These are phyloP conservation scores for Oceanodroma leucorhoa DNA, from an alignment of 2,797 vertebrate genomes.

Conservation along the genomic window DNA sequence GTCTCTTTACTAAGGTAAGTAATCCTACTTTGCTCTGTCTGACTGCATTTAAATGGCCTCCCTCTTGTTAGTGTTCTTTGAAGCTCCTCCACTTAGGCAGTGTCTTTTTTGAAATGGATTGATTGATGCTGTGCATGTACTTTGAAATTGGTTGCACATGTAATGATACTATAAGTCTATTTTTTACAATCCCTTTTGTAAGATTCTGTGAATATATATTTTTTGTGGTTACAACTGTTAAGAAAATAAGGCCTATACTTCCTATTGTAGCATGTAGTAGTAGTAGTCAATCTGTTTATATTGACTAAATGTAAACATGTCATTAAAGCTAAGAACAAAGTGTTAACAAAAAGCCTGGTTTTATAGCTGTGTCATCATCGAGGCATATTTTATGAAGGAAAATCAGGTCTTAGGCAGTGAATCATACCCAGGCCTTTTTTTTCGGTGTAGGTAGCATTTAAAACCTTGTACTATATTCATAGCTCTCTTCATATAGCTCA, in stretches of 20 bases:
- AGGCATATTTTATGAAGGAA: neutral
- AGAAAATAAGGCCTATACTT: neutral
- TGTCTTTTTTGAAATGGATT: neutral
- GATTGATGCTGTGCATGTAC: neutral
- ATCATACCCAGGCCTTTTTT: neutral
- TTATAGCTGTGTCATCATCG: neutral
- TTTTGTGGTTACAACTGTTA: neutral
- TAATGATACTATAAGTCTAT: neutral
- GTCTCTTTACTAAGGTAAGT: neutral
- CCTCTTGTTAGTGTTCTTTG: neutral
- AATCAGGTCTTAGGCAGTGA: neutral
- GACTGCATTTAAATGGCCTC: neutral
- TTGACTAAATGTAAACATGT: neutral
- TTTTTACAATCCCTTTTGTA: neutral
- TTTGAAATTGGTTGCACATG: neutral
- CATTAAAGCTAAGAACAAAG: neutral
- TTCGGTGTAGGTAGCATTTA: neutral
- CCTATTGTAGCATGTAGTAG: neutral
- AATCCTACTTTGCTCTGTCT: neutral
- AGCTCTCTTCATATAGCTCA: neutral
- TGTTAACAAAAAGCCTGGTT: neutral
- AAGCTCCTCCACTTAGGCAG: neutral
- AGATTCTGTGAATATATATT: neutral
- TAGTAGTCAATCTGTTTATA: neutral
- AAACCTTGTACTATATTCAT: neutral